Evolutionary conservation across 2,113 vertebrate genomes (phyloP).

Genomic region (Oophaga pumilio): DNA sequence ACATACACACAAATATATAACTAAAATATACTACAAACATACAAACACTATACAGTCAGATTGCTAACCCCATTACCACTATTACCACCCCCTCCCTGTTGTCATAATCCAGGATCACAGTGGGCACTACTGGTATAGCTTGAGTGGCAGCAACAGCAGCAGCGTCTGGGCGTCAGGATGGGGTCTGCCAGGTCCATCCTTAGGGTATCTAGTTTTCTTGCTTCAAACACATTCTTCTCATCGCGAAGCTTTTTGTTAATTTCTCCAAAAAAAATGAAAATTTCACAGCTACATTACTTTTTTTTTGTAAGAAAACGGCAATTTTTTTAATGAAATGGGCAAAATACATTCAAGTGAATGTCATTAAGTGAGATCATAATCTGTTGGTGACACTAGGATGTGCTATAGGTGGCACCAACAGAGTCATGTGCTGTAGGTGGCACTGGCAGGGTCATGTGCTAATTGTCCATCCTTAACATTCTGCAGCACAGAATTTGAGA

Average conservation of each 20-base stretch:
- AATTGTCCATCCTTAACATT: too few species aligned
- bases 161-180: constrained; percentile 67
- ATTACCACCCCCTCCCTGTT: neutral
- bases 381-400: too few species aligned
- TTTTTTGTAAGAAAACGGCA: too few species aligned
- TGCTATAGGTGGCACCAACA: too few species aligned
- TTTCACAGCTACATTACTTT: neutral
- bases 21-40: neutral
- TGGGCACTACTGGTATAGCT: constrained; percentile 65
- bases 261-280: constrained; percentile 76
- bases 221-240: constrained; percentile 85
- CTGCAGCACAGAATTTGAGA: too few species aligned
- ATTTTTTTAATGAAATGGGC: too few species aligned
- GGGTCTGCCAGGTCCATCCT: constrained; percentile 68
- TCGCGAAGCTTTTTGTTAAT: constrained; percentile 92
- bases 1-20: constrained; percentile 27
- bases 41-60: constrained; percentile 1
- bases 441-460: too few species aligned
- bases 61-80: neutral
- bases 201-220: constrained; percentile 84
- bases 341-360: too few species aligned
- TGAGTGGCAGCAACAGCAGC: constrained; percentile 67
- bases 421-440: too few species aligned
- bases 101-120: constrained; percentile 69
- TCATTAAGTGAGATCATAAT: too few species aligned